Percentiles rank a stretch among this genome's conserved stretches.
These are phyloP conservation scores for Whitmania pigra DNA, from an alignment of 1,140 invertebrate genomes.

Conservation along the genomic window DNA sequence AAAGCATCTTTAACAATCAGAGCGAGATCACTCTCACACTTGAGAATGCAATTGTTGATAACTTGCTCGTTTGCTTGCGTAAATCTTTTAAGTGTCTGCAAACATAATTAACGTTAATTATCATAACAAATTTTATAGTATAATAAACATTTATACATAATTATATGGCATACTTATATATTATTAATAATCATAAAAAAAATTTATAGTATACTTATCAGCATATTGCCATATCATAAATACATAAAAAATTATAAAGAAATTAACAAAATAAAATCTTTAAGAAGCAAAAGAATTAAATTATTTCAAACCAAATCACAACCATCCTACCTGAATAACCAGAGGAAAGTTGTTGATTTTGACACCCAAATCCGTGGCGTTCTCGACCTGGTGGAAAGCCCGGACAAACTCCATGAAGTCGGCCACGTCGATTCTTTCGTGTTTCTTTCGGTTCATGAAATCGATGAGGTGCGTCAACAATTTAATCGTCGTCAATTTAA, in stretches of 20 bases:
- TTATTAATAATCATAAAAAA: background rate
- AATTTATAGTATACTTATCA: background rate
- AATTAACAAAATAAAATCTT: background rate
- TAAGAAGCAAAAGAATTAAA: background rate
- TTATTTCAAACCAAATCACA: background rate
- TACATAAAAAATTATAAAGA: background rate
- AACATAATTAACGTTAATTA: background rate
- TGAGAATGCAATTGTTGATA: too few species aligned
- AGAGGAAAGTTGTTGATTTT: slow-evolving; percentile 36
- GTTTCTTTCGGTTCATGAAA: too few species aligned
- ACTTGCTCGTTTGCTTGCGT: too few species aligned
- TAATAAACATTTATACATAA: too few species aligned
- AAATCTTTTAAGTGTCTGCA: too few species aligned
- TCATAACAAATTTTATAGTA: background rate
- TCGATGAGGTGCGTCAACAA: too few species aligned
- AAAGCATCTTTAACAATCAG: too few species aligned
- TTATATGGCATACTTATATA: background rate
- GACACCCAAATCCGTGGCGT: slow-evolving; percentile 35
- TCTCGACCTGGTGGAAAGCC: slow-evolving; percentile 29
- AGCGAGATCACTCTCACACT: too few species aligned
- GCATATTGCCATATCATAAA: too few species aligned
- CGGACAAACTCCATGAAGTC: slow-evolving; percentile 35
- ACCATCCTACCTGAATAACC: slow-evolving; percentile 29
- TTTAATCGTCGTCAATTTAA: too few species aligned
- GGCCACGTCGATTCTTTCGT: slow-evolving; percentile 29